phyloP scores from a whole-genome alignment of 1,140 invertebrate genomes.

The Heterodera schachtii region DNA sequence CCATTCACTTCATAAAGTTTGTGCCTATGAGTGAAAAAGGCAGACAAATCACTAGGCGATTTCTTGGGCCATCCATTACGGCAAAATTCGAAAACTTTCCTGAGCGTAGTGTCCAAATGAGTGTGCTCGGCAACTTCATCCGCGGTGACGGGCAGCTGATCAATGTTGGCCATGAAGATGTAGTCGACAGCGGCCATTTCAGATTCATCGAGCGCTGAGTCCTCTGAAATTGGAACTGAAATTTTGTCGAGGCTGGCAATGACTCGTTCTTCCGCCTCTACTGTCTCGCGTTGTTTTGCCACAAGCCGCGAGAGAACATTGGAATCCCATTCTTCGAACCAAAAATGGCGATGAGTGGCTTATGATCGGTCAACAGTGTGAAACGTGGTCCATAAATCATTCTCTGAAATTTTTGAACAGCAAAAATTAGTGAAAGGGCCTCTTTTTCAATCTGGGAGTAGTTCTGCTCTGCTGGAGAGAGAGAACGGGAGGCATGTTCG shows the following conservation, averaged over 20 bases:
- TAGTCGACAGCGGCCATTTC: background rate
- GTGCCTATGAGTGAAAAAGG: background rate
- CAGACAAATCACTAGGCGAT: background rate
- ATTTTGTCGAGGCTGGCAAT: background rate
- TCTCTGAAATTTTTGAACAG: conserved; percentile 66
- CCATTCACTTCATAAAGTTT: conserved; percentile 6
- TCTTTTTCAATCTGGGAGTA: conserved; percentile 71
- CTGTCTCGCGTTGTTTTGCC: conserved; percentile 3
- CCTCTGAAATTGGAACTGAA: background rate
- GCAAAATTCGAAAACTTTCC: background rate
- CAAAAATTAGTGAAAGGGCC: conserved; percentile 56
- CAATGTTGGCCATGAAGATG: background rate
- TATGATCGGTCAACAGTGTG: conserved; percentile 16
- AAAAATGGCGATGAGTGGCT: conserved; percentile 28
- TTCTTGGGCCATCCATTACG: conserved; percentile 18
- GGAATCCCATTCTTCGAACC: conserved; percentile 24
- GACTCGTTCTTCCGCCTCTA: conserved; percentile 15
- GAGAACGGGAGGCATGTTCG: conserved; percentile 64
- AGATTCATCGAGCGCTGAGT: background rate
- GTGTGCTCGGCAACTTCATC: background rate
- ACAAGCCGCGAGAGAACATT: conserved; percentile 34
- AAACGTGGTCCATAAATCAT: conserved; percentile 69
- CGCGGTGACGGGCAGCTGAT: background rate
- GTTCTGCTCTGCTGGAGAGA: conserved; percentile 66
- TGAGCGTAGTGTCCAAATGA: background rate